Percentiles rank a stretch among this genome's conserved stretches.
These are phyloP conservation scores for Eledone cirrhosa DNA, from an alignment of 2,888 invertebrate genomes.

Conservation along the genomic window DNA sequence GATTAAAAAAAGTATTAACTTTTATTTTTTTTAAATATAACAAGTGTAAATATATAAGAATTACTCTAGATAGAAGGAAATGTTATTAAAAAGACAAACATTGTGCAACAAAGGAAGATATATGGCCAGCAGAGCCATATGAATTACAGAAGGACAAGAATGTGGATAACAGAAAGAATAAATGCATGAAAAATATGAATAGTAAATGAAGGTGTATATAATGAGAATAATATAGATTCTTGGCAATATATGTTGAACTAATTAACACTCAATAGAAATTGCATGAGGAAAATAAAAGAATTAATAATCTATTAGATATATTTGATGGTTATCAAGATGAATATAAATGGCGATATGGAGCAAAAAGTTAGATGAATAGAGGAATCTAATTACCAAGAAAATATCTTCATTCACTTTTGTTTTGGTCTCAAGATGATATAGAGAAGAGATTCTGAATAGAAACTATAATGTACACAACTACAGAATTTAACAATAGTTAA, in stretches of 20 bases:
- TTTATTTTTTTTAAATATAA: too few species aligned
- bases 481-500: too few species aligned
- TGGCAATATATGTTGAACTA: neutral
- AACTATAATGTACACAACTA: too few species aligned
- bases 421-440: neutral
- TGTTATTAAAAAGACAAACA: constrained; percentile 1
- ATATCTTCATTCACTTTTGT: neutral
- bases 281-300: neutral
- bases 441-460: constrained; percentile 5
- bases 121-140: too few species aligned
- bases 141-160: neutral
- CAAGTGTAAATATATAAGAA: neutral
- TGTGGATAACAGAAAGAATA: neutral
- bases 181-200: neutral
- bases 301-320: neutral
- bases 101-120: neutral
- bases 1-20: too few species aligned
- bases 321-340: neutral
- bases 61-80: neutral
- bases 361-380: neutral
- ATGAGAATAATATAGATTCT: neutral
- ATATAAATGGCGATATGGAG: neutral
- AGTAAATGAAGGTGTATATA: neutral
- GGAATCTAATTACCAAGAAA: too few species aligned
- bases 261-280: neutral